Evolutionary conservation across 2,888 invertebrate species (phyloP).

Genomic region (Apamea epomidion): DNA sequence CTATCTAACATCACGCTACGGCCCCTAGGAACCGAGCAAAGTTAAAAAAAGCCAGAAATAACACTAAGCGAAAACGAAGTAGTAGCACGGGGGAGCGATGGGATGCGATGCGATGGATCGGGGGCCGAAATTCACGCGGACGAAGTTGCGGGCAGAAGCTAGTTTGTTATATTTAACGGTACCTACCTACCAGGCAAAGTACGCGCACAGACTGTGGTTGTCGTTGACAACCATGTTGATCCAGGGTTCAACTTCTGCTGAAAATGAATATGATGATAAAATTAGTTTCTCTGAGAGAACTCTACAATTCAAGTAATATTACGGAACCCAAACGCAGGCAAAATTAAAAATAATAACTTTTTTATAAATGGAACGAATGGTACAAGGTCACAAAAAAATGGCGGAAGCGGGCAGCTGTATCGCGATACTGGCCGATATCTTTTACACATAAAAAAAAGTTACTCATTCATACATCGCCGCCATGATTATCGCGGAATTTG

Average conservation of each 20-base stretch:
- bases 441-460: slow-evolving; percentile 30
- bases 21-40: too few relatives aligned
- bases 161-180: neutral
- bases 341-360: slow-evolving; percentile 27
- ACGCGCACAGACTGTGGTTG: too few relatives aligned
- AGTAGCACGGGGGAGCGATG: too few relatives aligned
- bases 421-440: slow-evolving; percentile 46
- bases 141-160: too few relatives aligned
- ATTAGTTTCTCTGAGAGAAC: neutral
- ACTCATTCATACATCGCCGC: slow-evolving; percentile 42
- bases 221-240: neutral
- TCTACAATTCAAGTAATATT: slow-evolving; percentile 7
- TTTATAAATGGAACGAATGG: slow-evolving; percentile 39
- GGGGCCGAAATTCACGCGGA: too few relatives aligned
- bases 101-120: too few relatives aligned
- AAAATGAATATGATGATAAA: neutral
- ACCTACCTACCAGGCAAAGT: too few relatives aligned
- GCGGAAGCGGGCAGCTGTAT: slow-evolving; percentile 61
- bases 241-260: neutral
- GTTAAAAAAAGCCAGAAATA: too few relatives aligned
- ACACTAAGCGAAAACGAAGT: too few relatives aligned
- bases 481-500: slow-evolving; percentile 51
- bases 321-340: slow-evolving; percentile 41
- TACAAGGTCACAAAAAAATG: slow-evolving; percentile 57
- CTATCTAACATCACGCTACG: too few relatives aligned